These are phyloP conservation scores for Xylocampa areola DNA, from an alignment of 2,888 invertebrate genomes.

Conservation along the genomic window DNA sequence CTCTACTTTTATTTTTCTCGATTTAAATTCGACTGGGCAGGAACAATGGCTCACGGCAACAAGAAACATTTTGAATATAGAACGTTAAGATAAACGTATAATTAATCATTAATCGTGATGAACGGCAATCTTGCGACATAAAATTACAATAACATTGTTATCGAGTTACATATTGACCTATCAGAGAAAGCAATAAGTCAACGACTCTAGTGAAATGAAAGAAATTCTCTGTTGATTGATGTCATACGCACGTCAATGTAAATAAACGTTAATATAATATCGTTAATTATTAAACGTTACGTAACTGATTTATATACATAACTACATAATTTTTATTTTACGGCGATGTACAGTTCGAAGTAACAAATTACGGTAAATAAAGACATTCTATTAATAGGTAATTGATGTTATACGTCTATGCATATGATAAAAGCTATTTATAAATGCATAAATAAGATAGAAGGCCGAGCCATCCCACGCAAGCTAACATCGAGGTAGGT, in stretches of 20 bases:
- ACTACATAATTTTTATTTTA: constrained; percentile 35
- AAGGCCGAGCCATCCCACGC: constrained; percentile 77
- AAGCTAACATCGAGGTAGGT: constrained; percentile 82
- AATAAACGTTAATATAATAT: constrained; percentile 61
- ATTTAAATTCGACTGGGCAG: constrained; percentile 73
- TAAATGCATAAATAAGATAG: constrained; percentile 81
- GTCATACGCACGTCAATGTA: constrained; percentile 62
- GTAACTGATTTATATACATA: constrained; percentile 57
- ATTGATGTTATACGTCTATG: constrained; percentile 68
- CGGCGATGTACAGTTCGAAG: constrained; percentile 19
- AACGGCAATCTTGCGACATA: constrained; percentile 64
- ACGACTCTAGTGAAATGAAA: constrained; percentile 78
- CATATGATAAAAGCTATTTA: constrained; percentile 80
- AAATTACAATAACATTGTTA: constrained; percentile 81
- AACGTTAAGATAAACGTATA: constrained; percentile 60
- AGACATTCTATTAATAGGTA: constrained; percentile 65
- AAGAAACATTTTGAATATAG: constrained; percentile 69
- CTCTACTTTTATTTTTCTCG: constrained; percentile 71
- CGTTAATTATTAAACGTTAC: constrained; percentile 65
- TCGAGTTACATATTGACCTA: constrained; percentile 77
- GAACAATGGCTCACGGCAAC: constrained; percentile 68
- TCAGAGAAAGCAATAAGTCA: constrained; percentile 80
- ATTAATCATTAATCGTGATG: constrained; percentile 59
- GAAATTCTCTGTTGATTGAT: constrained; percentile 71
- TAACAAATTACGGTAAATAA: constrained; percentile 38